Evolutionary conservation across 2,797 vertebrate genomes (phyloP).

Genomic region (Mus caroli): DNA sequence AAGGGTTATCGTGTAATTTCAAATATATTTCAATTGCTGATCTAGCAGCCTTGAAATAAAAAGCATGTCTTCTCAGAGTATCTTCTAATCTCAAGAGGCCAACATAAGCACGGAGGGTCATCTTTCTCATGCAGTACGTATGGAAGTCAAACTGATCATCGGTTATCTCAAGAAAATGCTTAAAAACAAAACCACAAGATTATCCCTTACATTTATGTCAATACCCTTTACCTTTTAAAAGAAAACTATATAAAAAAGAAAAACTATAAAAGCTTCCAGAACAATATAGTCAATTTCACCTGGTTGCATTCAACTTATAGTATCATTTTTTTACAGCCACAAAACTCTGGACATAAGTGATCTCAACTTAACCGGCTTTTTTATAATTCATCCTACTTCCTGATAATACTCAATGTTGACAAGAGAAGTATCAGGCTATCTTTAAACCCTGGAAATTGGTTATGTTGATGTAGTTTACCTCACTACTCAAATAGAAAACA

Average conservation of each 20-base stretch:
- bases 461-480: constrained; percentile 23
- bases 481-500: constrained; percentile 2
- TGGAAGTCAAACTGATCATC: constrained; percentile 93
- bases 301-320: constrained; percentile 1
- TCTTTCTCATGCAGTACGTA: constrained; percentile 92
- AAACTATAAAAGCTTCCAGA: not conserved
- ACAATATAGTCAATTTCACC: constrained; percentile 41
- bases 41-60: constrained; percentile 91
- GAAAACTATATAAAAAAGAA: constrained; percentile 19
- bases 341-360: not conserved
- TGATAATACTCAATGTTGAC: not conserved
- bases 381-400: not conserved
- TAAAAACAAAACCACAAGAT: constrained; percentile 80
- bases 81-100: constrained; percentile 91
- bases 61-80: constrained; percentile 89
- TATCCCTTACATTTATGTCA: constrained; percentile 69
- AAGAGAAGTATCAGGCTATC: not conserved
- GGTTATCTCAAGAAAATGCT: constrained; percentile 93
- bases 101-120: constrained; percentile 92
- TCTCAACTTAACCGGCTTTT: constrained; percentile 29
- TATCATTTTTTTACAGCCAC: not conserved
- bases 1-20: constrained; percentile 90
- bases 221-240: constrained; percentile 50
- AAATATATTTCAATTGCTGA: constrained; percentile 92
- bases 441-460: constrained; percentile 47